These are phyloP conservation scores for Drosophila funebris DNA, from an alignment of 1,140 invertebrate species.

Conservation along the genomic window DNA sequence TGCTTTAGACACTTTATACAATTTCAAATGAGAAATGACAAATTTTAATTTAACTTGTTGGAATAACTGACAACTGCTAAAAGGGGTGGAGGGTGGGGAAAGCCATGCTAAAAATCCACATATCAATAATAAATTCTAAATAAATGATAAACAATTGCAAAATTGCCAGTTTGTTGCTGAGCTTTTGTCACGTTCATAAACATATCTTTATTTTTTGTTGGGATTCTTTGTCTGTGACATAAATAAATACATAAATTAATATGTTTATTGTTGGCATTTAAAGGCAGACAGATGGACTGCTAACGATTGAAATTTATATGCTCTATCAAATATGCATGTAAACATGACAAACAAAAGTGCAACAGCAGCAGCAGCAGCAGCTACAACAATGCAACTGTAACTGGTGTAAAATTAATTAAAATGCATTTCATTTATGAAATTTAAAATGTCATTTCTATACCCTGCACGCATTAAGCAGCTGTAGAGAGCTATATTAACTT, in stretches of 20 bases:
- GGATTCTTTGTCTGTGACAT: slow-evolving; percentile 20
- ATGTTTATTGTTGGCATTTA: slow-evolving; percentile 67
- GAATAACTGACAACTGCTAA: slow-evolving; percentile 1
- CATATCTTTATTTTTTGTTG: background rate
- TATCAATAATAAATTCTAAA: slow-evolving; percentile 20
- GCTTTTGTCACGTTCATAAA: background rate
- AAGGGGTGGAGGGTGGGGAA: too few relatives aligned
- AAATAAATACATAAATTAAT: slow-evolving; percentile 73
- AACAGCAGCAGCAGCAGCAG: background rate
- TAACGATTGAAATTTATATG: slow-evolving; percentile 76
- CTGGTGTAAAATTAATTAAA: slow-evolving; percentile 74
- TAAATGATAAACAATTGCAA: slow-evolving; percentile 27
- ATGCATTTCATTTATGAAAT: slow-evolving; percentile 77
- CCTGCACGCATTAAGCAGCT: background rate
- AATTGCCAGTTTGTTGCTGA: slow-evolving; percentile 1
- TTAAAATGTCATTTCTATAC: slow-evolving; percentile 51
- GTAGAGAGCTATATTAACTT: background rate
- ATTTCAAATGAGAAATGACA: background rate
- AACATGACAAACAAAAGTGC: slow-evolving; percentile 69
- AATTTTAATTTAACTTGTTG: slow-evolving; percentile 5
- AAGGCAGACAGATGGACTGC: slow-evolving; percentile 33
- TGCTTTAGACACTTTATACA: background rate
- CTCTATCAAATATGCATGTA: slow-evolving; percentile 79
- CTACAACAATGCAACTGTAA: slow-evolving; percentile 6
- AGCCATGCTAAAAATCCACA: background rate